Percentiles rank a stretch among this genome's conserved stretches.
Conservation (phyloP, 2,113 vertebrate species). For the Heloderma charlesbogerti region DNA sequence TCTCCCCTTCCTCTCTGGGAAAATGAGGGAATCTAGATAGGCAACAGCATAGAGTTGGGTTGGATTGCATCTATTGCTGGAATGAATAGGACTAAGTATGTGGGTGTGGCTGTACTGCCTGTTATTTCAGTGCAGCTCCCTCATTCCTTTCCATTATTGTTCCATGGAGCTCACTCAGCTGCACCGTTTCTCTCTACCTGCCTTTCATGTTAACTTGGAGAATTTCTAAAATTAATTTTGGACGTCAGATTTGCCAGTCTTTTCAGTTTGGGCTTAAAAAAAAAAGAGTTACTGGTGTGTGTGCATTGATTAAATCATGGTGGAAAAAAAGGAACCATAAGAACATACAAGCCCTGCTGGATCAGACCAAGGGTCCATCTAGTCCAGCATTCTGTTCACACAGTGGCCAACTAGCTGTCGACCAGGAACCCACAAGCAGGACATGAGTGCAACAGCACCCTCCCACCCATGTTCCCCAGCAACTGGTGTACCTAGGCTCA, state of each 20-base stretch:
- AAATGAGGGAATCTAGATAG: background rate
- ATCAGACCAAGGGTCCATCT: too few relatives aligned
- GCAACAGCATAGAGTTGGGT: background rate
- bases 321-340: too few relatives aligned
- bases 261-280: background rate
- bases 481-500: too few relatives aligned
- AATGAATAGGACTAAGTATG: background rate
- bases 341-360: too few relatives aligned
- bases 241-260: background rate
- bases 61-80: background rate
- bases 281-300: too few relatives aligned
- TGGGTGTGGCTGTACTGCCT: background rate
- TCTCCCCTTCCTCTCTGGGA: too few relatives aligned
- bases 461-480: too few relatives aligned
- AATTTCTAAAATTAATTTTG: background rate
- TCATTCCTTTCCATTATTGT: background rate
- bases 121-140: background rate
- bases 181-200: background rate
- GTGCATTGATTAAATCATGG: too few relatives aligned
- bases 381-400: too few relatives aligned
- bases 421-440: too few relatives aligned
- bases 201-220: background rate
- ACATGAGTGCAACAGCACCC: too few relatives aligned
- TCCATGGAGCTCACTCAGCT: background rate
- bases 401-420: too few relatives aligned